Percentiles rank a stretch among this genome's conserved stretches.
Conservation (phyloP, 2,888 invertebrate genomes). For the Erebia palarica region DNA sequence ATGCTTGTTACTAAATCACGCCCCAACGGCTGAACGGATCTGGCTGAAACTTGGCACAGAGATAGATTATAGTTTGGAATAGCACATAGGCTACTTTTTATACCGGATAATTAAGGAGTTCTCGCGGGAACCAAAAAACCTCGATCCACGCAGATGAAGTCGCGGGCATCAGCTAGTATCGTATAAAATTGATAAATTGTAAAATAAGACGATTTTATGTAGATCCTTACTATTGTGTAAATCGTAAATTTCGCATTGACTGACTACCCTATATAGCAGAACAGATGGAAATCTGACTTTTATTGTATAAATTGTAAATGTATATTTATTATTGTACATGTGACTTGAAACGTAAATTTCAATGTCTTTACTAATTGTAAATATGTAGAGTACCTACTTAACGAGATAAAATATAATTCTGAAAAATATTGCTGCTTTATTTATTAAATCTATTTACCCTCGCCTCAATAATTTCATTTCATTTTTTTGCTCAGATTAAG, state of each 20-base stretch:
- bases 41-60: too few species aligned
- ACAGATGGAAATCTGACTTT: slow-evolving; percentile 26
- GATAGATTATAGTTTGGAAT: too few species aligned
- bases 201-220: slow-evolving; percentile 35
- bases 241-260: slow-evolving; percentile 56
- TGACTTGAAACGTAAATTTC: slow-evolving; percentile 27
- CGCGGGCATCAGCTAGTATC: too few species aligned
- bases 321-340: slow-evolving; percentile 47
- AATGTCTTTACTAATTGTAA: slow-evolving; percentile 39
- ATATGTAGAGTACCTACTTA: slow-evolving; percentile 43
- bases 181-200: slow-evolving; percentile 41
- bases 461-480: background rate
- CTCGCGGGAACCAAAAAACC: too few species aligned
- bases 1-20: too few species aligned
- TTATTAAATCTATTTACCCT: background rate
- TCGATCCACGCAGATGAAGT: too few species aligned
- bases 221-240: slow-evolving; percentile 33
- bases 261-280: slow-evolving; percentile 48
- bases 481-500: background rate
- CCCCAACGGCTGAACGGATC: too few species aligned
- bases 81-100: too few species aligned
- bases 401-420: slow-evolving; percentile 49
- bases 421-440: slow-evolving; percentile 53
- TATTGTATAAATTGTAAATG: slow-evolving; percentile 48
- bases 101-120: too few species aligned